Percentiles rank a stretch among this genome's conserved stretches.
phyloP scores from a whole-genome alignment of 2,888 invertebrate genomes.

The Acanthosoma haemorrhoidale region DNA sequence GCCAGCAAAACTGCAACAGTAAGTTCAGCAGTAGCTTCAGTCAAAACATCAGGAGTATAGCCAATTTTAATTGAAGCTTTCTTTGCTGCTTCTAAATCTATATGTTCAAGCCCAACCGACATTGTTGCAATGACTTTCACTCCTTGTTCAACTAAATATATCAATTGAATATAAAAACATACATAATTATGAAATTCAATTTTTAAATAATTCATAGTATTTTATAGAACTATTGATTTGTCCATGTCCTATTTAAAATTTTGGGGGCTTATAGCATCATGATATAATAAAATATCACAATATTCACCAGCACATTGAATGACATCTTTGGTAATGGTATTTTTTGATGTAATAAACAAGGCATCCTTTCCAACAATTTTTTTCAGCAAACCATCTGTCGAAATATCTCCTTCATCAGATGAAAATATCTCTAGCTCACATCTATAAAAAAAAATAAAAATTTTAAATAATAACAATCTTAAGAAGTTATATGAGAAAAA shows the following conservation, averaged over 20 bases:
- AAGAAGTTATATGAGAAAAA: background rate
- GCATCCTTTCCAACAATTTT: conserved; percentile 50
- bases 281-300: too few relatives aligned
- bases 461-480: background rate
- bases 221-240: too few relatives aligned
- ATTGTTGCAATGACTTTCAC: conserved; percentile 82
- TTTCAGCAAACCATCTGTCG: conserved; percentile 48
- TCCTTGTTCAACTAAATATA: background rate
- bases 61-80: conserved; percentile 71
- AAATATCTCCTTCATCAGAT: conserved; percentile 33
- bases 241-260: too few relatives aligned
- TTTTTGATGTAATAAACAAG: conserved; percentile 51
- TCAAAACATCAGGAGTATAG: conserved; percentile 82
- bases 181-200: too few relatives aligned
- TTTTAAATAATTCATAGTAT: too few relatives aligned
- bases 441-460: conserved; percentile 35
- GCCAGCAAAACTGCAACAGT: conserved; percentile 77
- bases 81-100: conserved; percentile 71
- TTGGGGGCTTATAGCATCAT: background rate
- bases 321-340: conserved; percentile 52
- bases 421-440: conserved; percentile 41
- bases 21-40: conserved; percentile 85
- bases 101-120: conserved; percentile 86
- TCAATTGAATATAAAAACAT: too few relatives aligned
- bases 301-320: conserved; percentile 50